Evolutionary conservation across 2,888 invertebrate species (phyloP), one percentile per base, ranked within the genome.

Genomic region (Scrobipalpa costella): DNA sequence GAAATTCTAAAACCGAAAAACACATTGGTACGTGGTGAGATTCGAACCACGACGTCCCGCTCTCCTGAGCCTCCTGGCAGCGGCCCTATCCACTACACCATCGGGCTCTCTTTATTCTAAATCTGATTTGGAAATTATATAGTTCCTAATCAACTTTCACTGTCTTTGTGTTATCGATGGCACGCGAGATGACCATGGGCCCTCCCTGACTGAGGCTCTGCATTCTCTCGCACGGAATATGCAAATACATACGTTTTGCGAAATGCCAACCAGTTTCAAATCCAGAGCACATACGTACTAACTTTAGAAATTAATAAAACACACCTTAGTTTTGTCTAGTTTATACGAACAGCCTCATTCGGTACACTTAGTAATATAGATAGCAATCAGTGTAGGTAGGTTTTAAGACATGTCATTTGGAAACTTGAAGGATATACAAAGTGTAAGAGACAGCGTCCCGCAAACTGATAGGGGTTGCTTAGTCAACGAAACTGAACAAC

Each of bases 181-280:
- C 21, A 50, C 33, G 21, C 9, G 52, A 52, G 33, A 11, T 33
- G 52, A 27, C 52, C 52, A n/a, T 27, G 27, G 13, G 52, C n/a
- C 52, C 33, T n/a, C 2, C 52, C 52, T 52, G 11, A 13, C 8
- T 52, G 2, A 27, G 55, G 3, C 33, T n/a, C 55, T 55, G 55
- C 55, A 33, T 27, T 55, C 55, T 19, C 15, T 49, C 33, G 33
- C 34, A 38, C 55, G 52, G 57, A 58, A 64, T 64, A 66, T 66
- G 66, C 66, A 64, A 66, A 66, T 66, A 7, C 64, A 52, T 57
- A 40, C 62, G 33, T 62, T 65, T 66, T 66, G 66, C 66, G 66
- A 66, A 64, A 66, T 50, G 61, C 40, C 27, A 21, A 34, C 58
- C 15, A 61, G 38, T 21, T 40, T 38, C 38, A n/a, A 52, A 61